A percentile compares a stretch with the other conserved stretches of the same genome.
Evolutionary conservation across 2,113 vertebrate species (phyloP).

Genomic region (Polypterus bichir): DNA sequence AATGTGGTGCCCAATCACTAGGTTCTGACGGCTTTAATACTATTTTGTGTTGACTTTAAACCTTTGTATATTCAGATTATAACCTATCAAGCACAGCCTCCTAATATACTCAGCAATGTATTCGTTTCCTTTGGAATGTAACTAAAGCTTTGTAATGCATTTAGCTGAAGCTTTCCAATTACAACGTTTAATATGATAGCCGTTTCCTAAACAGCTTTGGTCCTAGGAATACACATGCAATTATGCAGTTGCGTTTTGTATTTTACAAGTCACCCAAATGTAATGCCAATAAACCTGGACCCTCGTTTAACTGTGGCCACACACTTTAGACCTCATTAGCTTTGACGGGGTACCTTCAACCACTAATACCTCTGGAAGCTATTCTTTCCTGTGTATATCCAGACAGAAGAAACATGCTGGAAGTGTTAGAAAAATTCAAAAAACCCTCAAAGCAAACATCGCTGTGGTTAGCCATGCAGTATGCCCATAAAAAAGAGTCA

Average conservation of each 20-base stretch:
- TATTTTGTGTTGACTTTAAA: too few relatives aligned
- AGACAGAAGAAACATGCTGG: neutral
- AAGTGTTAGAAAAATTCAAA: neutral
- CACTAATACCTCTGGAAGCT: neutral
- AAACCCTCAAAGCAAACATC: neutral
- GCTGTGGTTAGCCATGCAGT: conserved; percentile 4
- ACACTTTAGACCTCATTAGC: neutral
- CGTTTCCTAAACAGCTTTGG: neutral
- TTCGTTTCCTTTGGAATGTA: too few relatives aligned
- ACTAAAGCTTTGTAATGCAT: too few relatives aligned
- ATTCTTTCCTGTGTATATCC: conserved; percentile 1
- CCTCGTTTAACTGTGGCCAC: neutral
- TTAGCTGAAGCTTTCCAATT: too few relatives aligned
- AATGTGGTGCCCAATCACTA: too few relatives aligned
- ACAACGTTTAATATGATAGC: too few relatives aligned
- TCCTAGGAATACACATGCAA: neutral
- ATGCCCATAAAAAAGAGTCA: too few relatives aligned
- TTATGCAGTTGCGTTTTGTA: neutral
- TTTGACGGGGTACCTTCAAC: neutral
- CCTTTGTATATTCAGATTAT: too few relatives aligned
- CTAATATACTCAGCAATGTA: too few relatives aligned
- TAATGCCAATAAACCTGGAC: neutral
- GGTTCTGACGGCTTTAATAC: too few relatives aligned
- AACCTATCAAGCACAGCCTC: too few relatives aligned
- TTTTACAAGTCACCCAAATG: neutral